These are phyloP conservation scores for Fragum fragum DNA, from an alignment of 2,888 invertebrate species.

Conservation along the genomic window DNA sequence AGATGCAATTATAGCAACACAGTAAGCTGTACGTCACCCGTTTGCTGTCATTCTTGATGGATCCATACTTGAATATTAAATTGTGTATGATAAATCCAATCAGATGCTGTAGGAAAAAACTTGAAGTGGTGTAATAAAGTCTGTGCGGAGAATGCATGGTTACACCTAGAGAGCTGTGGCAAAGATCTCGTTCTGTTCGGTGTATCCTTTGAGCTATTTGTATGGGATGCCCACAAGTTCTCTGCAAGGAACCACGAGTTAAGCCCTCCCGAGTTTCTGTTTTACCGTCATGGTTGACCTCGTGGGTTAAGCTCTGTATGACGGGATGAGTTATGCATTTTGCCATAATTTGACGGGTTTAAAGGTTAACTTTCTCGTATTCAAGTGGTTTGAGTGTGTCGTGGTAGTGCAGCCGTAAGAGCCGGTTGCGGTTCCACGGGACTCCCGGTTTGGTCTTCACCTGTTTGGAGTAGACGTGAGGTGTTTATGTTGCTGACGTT, in stretches of 20 bases:
- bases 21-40: constrained; percentile 12
- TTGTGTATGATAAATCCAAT: constrained; percentile 29
- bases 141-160: constrained; percentile 2
- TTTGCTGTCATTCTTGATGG: background rate
- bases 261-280: background rate
- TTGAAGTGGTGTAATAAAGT: constrained; percentile 13
- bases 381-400: constrained; percentile 24
- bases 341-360: constrained; percentile 40
- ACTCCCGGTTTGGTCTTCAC: constrained; percentile 32
- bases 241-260: constrained; percentile 6
- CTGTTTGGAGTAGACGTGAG: constrained; percentile 33
- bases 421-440: constrained; percentile 35
- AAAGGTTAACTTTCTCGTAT: constrained; percentile 32
- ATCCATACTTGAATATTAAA: constrained; percentile 20
- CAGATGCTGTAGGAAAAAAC: background rate
- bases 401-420: constrained; percentile 32
- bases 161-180: background rate
- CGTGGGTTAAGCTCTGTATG: constrained; percentile 32
- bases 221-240: constrained; percentile 29
- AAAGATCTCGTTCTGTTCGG: background rate
- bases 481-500: constrained; percentile 16
- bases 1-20: constrained; percentile 13
- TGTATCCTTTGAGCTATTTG: constrained; percentile 13
- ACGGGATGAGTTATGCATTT: constrained; percentile 32
- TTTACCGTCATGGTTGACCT: constrained; percentile 36